phyloP scores from a whole-genome alignment of 2,888 invertebrate genomes.

The Agrochola lota region DNA sequence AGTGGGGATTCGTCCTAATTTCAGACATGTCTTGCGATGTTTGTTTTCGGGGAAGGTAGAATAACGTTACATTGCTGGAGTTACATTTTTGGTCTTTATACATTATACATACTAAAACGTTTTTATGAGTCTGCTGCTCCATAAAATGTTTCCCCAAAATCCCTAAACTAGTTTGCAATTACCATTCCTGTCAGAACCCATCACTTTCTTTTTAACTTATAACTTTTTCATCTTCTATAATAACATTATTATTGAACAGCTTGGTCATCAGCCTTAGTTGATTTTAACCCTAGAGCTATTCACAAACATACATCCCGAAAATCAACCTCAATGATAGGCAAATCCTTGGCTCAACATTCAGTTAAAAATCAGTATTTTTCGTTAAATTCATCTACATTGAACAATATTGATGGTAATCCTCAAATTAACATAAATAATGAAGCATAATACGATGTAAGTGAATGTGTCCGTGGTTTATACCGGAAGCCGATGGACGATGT shows the following conservation, averaged over 20 bases:
- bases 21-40: conserved; percentile 14
- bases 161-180: background rate
- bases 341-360: background rate
- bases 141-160: background rate
- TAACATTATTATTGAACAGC: background rate
- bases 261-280: background rate
- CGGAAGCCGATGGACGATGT: conserved; percentile 37
- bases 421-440: conserved; percentile 60
- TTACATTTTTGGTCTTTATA: background rate
- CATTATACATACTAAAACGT: background rate
- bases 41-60: conserved; percentile 12
- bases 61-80: background rate
- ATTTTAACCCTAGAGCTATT: background rate
- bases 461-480: conserved; percentile 37
- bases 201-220: background rate
- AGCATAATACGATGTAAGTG: conserved; percentile 50
- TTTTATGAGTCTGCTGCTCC: background rate
- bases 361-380: background rate
- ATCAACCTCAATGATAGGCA: background rate
- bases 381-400: background rate
- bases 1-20: conserved; percentile 37
- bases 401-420: conserved; percentile 29
- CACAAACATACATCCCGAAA: background rate
- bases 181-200: background rate
- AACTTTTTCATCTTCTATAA: background rate